Base-by-base conservation (phyloP, 2,797 vertebrate genomes). In the Acropternis orthonyx region DNA sequence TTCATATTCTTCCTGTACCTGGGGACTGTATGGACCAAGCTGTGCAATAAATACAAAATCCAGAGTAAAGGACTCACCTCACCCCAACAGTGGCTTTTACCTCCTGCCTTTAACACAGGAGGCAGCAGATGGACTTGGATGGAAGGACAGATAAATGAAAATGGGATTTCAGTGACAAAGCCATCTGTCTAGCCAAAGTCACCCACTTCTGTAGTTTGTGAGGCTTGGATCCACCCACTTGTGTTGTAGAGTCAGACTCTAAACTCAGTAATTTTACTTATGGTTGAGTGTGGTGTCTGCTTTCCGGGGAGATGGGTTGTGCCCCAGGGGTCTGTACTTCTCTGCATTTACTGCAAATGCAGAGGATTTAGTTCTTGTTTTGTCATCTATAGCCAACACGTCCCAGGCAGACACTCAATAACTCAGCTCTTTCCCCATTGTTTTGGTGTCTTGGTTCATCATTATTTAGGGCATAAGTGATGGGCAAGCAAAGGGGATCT, bases 181-280 rank as follows among this genome's bases (percentile, higher is more conserved):
- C 91, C 95, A 95, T 92, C 92, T 95, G 82, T 84, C 94, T 93
- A 94, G 89, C 94, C 94, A 94, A 92, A 96, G 94, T 96, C 95
- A 96, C 91, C 91, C 95, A 94, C 95, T 95, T 84, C 88, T 88
- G 91, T 81, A 86, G 91, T 93, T 89, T 89, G 82, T 13, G 58
- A 95, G 82, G 69, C 32, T 92, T 82, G 76, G 85, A 94, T 94
- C 85, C 95, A 94, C 92, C 91, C 94, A 93, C 94, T 71, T 61
- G 91, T 65, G 83, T 34, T 93, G 83, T 75, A 88, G 82, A 96
- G 92, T 89, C 93, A 95, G 89, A 93, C 95, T 94, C 62, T 19
- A 72, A 94, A 79, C 81, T 93, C 88, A 56, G 63, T 84, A 23
- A 88, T 91, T 84, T 91, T 76, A 63, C 92, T 92, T 28, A 8